phyloP scores from a whole-genome alignment of 1,140 invertebrate genomes.

The Wiebesia pumilae region DNA sequence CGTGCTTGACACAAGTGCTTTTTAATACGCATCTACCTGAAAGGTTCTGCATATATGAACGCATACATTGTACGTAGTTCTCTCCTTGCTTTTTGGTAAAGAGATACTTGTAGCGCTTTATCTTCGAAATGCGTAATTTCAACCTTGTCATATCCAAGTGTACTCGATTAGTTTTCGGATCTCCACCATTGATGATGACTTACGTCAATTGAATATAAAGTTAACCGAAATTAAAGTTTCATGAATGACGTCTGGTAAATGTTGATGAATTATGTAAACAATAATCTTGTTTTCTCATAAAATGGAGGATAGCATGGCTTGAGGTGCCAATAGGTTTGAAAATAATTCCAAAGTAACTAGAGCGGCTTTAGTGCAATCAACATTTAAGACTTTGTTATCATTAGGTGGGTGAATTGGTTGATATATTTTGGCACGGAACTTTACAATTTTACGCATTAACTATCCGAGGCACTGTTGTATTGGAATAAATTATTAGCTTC shows the following conservation, averaged over 20 bases:
- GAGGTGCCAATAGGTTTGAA: neutral
- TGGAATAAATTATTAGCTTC: slow-evolving; percentile 3
- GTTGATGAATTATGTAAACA: too few species aligned
- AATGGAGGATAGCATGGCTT: neutral
- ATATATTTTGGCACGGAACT: neutral
- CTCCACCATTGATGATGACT: too few species aligned
- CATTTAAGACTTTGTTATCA: neutral
- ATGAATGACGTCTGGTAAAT: too few species aligned
- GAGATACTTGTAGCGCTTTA: neutral
- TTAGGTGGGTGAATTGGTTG: neutral
- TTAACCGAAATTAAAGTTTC: too few species aligned
- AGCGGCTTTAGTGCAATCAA: neutral
- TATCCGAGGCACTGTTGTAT: neutral
- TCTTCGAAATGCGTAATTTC: slow-evolving; percentile 1
- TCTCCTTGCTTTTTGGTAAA: neutral
- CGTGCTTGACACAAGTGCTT: slow-evolving; percentile 39
- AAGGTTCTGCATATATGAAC: neutral
- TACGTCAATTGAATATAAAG: too few species aligned
- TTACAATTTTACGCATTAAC: neutral
- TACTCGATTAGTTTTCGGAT: neutral
- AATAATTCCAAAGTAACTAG: too few species aligned
- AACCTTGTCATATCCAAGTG: neutral
- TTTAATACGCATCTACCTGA: slow-evolving; percentile 36
- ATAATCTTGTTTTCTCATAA: neutral
- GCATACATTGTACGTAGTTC: neutral